A percentile compares a stretch with the other conserved stretches of the same genome.
Conservation (phyloP, 64 coral and sea anemone species). For the Catalaphyllia jardinei region DNA sequence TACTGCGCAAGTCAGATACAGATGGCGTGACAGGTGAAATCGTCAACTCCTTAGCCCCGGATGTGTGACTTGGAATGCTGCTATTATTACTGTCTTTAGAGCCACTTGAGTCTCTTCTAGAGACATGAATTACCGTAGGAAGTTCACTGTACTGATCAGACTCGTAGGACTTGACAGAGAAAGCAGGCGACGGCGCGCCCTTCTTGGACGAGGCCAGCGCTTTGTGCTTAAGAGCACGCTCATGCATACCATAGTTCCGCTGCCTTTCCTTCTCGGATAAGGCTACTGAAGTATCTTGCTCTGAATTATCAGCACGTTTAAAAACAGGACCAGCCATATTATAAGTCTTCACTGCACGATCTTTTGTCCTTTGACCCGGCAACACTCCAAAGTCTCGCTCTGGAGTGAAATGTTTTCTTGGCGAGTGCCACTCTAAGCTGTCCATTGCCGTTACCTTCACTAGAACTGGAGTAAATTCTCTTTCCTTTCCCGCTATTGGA, state of each 20-base stretch:
- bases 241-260: background rate
- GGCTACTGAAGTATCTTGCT: background rate
- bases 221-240: constrained; percentile 8
- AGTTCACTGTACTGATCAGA: constrained; percentile 87
- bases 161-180: constrained; percentile 69
- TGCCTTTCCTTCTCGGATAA: constrained; percentile 32
- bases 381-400: constrained; percentile 17
- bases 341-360: background rate
- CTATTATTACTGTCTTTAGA: constrained; percentile 20
- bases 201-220: constrained; percentile 36
- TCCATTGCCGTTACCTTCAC: background rate
- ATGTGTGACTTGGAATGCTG: background rate
- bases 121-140: constrained; percentile 64
- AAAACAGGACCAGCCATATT: constrained; percentile 2
- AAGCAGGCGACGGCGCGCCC: constrained; percentile 42
- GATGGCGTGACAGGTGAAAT: constrained; percentile 5
- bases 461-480: constrained; percentile 26
- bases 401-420: constrained; percentile 10
- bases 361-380: background rate
- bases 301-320: background rate
- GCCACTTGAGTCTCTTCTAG: constrained; percentile 18
- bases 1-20: background rate
- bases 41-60: background rate
- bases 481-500: background rate
- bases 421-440: background rate